phyloP scores from a whole-genome alignment of 2,797 vertebrate species.

The Artibeus lituratus region DNA sequence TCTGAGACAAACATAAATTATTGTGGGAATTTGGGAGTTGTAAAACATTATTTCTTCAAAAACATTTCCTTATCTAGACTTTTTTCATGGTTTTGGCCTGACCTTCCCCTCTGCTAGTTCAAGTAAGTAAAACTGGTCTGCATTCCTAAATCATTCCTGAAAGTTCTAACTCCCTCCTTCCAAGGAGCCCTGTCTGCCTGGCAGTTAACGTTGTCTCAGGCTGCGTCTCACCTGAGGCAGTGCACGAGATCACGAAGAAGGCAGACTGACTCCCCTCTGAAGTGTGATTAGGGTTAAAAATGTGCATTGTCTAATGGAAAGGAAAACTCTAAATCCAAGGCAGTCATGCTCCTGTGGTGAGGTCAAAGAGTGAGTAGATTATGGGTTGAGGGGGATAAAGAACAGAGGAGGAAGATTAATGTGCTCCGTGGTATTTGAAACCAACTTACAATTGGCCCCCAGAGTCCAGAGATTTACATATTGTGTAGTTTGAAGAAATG shows the following conservation, averaged over 20 bases:
- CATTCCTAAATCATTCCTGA: conserved; percentile 43
- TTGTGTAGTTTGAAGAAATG: conserved; percentile 27
- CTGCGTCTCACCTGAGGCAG: conserved; percentile 1
- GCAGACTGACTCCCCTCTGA: neutral
- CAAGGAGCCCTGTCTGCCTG: neutral
- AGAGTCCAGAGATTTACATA: conserved; percentile 47
- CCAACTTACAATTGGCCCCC: conserved; percentile 36
- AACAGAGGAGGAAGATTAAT: conserved; percentile 50
- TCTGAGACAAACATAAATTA: neutral
- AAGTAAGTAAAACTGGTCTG: conserved; percentile 39
- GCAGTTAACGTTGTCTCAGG: neutral
- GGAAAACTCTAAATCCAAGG: conserved; percentile 56
- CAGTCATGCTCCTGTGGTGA: conserved; percentile 38
- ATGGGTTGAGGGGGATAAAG: neutral
- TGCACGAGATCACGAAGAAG: neutral
- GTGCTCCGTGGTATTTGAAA: conserved; percentile 54
- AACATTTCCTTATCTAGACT: conserved; percentile 42
- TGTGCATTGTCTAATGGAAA: conserved; percentile 38
- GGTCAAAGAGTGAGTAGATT: conserved; percentile 62
- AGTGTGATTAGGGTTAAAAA: conserved; percentile 39
- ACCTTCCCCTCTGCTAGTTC: conserved; percentile 25
- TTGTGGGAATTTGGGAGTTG: neutral
- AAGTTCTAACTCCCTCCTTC: conserved; percentile 6
- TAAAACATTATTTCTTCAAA: conserved; percentile 53
- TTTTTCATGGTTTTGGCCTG: conserved; percentile 32